Percentiles rank a stretch among this genome's conserved stretches.
These are phyloP conservation scores for Caenorhabditis briggsae DNA, from an alignment of 1,140 invertebrate genomes.

Conservation along the genomic window DNA sequence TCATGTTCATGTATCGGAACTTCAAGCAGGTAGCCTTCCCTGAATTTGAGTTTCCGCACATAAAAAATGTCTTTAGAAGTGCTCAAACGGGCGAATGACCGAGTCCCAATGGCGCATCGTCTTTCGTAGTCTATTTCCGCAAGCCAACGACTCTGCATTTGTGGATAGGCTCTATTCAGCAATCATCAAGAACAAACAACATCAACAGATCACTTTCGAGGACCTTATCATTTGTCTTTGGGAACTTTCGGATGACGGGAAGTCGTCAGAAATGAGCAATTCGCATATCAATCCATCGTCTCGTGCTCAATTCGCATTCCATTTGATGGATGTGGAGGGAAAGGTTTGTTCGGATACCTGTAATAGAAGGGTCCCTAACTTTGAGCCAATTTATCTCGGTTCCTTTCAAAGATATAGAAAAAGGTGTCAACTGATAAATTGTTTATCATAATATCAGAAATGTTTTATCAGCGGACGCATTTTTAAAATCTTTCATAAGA, in stretches of 20 bases:
- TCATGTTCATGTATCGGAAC: conserved; percentile 72
- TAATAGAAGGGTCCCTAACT: no score
- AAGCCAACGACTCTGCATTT: conserved; percentile 70
- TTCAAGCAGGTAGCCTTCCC: conserved; percentile 69
- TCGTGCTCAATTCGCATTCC: conserved; percentile 67
- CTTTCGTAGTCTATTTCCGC: conserved; percentile 69
- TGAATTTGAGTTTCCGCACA: background rate
- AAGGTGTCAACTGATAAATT: no score
- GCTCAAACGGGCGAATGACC: conserved; percentile 68
- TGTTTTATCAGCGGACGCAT: no score
- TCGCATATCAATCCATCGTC: conserved; percentile 58
- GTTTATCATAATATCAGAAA: no score
- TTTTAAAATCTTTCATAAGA: no score
- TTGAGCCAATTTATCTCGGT: no score
- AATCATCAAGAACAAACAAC: conserved; percentile 64
- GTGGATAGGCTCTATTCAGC: conserved; percentile 68
- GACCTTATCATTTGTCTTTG: conserved; percentile 68
- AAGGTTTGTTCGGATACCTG: conserved; percentile 51
- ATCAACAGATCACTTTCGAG: conserved; percentile 55
- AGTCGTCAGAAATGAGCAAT: conserved; percentile 58
- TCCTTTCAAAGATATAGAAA: no score
- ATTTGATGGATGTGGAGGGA: conserved; percentile 68
- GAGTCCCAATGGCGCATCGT: conserved; percentile 67
- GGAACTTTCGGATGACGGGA: conserved; percentile 62
- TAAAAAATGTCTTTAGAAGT: conserved; percentile 62